Evolutionary conservation across 2,797 vertebrate genomes (phyloP).

Genomic region (Falco columbarius): DNA sequence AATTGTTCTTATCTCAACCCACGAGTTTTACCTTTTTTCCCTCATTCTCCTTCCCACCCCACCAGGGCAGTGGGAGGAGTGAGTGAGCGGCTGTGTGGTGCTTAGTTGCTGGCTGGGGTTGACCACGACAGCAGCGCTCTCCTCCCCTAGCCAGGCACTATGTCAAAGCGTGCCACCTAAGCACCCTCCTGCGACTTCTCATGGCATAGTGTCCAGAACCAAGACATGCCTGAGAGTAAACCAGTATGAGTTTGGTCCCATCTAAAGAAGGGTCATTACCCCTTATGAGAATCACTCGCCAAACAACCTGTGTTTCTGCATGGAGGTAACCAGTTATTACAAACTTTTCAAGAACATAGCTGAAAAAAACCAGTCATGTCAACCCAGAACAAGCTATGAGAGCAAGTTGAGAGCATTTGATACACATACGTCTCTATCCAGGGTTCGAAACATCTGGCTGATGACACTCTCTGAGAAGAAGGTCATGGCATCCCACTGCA

Average conservation of each 20-base stretch:
- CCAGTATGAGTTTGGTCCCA: background rate
- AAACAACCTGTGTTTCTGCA: background rate
- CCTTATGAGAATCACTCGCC: background rate
- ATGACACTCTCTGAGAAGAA: constrained; percentile 91
- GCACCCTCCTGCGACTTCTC: background rate
- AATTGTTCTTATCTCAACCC: too few species aligned
- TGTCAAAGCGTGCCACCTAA: background rate
- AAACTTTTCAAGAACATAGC: background rate
- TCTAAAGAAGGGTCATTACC: background rate
- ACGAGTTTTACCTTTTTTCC: too few species aligned
- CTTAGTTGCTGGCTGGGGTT: too few species aligned
- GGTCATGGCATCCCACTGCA: constrained; percentile 97
- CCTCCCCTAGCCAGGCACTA: background rate
- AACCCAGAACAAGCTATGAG: background rate
- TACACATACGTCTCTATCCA: constrained; percentile 88
- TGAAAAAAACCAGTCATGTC: background rate
- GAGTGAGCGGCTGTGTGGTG: too few species aligned
- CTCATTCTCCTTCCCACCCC: too few species aligned
- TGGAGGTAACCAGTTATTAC: background rate
- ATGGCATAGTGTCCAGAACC: background rate
- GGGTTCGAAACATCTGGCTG: constrained; percentile 85
- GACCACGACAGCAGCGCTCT: background rate
- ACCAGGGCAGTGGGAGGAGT: too few species aligned
- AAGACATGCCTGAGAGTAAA: background rate
- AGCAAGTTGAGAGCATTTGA: background rate